Conservation (phyloP, 2,888 invertebrate genomes). For the Agrilus mali region DNA sequence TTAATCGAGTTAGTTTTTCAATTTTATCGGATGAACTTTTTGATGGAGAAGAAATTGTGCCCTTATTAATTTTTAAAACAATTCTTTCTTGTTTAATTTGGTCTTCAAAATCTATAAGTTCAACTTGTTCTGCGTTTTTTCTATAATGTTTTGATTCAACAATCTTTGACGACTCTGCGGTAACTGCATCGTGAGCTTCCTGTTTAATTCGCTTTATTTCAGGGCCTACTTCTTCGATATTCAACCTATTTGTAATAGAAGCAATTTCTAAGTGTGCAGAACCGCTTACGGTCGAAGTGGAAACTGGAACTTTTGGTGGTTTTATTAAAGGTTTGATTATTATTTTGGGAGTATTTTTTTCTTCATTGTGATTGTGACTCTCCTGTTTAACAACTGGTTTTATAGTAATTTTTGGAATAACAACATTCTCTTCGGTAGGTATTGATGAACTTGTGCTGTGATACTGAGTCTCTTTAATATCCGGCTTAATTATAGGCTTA, state of each 20-base stretch:
- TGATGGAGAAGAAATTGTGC: conserved; percentile 24
- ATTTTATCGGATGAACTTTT: neutral
- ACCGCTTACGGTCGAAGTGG: no score
- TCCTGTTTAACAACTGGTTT: conserved; percentile 21
- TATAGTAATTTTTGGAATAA: conserved; percentile 28
- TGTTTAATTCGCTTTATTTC: no score
- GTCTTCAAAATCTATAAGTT: conserved; percentile 23
- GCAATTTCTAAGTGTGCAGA: no score
- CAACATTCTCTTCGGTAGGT: conserved; percentile 6
- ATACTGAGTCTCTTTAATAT: conserved; percentile 19
- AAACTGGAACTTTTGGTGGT: neutral
- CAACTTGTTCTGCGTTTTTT: conserved; percentile 3
- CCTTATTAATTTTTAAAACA: conserved; percentile 53
- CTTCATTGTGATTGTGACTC: neutral
- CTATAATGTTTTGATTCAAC: conserved; percentile 2
- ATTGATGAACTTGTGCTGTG: no score
- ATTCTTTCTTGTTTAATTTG: conserved; percentile 36
- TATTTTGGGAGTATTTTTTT: conserved; percentile 19
- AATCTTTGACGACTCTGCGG: no score
- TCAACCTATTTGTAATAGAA: no score
- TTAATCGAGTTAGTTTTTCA: neutral
- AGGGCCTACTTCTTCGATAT: no score
- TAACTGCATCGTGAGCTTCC: no score
- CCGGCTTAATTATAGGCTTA: conserved; percentile 19
- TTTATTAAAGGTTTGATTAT: conserved; percentile 21